Evolutionary conservation across 2,113 vertebrate species (phyloP), one percentile per base, ranked within the genome.

Genomic region (Lasiurus borealis): DNA sequence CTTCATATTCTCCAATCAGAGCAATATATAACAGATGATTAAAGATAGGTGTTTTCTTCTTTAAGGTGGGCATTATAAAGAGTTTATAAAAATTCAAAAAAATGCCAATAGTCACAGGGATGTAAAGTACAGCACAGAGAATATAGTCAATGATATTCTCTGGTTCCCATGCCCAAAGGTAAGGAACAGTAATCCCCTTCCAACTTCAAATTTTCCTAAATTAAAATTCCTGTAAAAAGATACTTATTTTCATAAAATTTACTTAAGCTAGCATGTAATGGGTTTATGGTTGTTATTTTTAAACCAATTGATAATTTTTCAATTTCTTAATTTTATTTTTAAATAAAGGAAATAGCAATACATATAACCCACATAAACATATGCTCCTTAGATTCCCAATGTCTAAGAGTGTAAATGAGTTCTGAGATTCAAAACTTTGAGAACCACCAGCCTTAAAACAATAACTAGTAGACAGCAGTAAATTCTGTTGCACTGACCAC

Each of bases 281-380:
- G 21, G 12, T 73, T 73, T 62, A 90, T 73, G 71, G 23, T 59
- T 57, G 40, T 91, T 40, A 54, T 64, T 87, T 62, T 82, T 59
- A 93, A 85, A 81, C 23, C 46, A 94, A 85, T 6, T 62, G 52
- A 8, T 50, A 57, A 73, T 52, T 68, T 95, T 95, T 91, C 6
- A 80, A 80, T 72, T 94, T 84, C 40, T 40, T 40, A 40, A 34
- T 82, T 73, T 91, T 89, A 78, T 80, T 89, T 91, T 93, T 31
- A 93, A 91, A 88, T 57, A 93, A 5, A 78, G 15, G 54, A 36
- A 91, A 84, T 0, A 80, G 18, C 14, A 91, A 82, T 57, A 68
- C 4, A 80, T 57, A 52, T 25, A 92, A 90, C 11, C 18, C 50
- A 90, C 46, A 80, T 54, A 93, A 50, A 80, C 15, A 91, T 52